phyloP scores from a whole-genome alignment of 2,888 invertebrate species.

The Hyposoter dolosus region DNA sequence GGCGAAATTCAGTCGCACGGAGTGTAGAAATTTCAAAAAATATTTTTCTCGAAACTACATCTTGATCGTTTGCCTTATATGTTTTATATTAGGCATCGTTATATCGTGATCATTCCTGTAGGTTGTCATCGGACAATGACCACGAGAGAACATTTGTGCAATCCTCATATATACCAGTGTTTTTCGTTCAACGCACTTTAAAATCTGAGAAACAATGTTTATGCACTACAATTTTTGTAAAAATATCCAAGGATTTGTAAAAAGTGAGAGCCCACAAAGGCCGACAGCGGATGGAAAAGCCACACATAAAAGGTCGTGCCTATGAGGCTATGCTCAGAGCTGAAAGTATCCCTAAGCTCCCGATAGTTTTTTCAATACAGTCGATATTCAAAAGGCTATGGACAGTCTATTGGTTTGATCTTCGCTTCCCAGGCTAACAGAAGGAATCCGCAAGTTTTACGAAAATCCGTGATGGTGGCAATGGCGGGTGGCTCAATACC shows the following conservation, averaged over 20 bases:
- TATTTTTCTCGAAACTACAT: neutral
- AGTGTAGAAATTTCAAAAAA: neutral
- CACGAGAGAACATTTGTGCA: neutral
- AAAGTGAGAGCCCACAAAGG: neutral
- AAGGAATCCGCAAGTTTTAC: conserved; percentile 77
- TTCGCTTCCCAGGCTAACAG: conserved; percentile 82
- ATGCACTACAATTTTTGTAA: neutral
- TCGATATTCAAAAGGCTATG: conserved; percentile 83
- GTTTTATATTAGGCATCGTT: neutral
- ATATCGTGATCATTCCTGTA: neutral
- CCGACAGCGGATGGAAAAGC: neutral
- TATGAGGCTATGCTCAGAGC: neutral
- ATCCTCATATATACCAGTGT: no score
- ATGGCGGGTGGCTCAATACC: conserved; percentile 27
- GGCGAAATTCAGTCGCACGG: conserved; percentile 30
- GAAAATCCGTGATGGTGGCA: conserved; percentile 75
- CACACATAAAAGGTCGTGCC: neutral
- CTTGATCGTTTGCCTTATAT: neutral
- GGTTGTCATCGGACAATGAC: neutral
- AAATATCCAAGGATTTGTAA: neutral
- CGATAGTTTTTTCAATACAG: conserved; percentile 76
- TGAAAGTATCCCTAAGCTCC: neutral
- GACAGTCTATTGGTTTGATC: conserved; percentile 84
- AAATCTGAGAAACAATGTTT: neutral
- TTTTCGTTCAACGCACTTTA: neutral